Base-by-base conservation (phyloP, 2,797 vertebrate genomes). In the Antennarius maculatus region DNA sequence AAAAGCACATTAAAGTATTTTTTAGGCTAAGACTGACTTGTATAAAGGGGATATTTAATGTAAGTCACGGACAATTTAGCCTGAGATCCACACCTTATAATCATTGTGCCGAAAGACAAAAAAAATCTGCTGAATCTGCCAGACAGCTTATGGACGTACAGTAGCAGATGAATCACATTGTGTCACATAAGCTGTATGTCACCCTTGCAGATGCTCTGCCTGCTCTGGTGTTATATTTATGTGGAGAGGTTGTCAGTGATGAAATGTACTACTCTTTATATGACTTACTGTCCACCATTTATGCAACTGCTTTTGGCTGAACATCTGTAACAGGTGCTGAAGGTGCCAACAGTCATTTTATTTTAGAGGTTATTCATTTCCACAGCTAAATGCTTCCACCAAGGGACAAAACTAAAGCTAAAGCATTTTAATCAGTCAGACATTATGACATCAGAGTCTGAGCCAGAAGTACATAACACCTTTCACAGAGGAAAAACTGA, bases 121-220 rank as follows among this genome's bases (percentile, higher is more conserved):
- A 39, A 67, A 56, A 23, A 23, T 23, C 23, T 23, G 39, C 41
- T 12, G n/a, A 64, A 86, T 84, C 84, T 88, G 86, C 71, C 82
- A 85, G 85, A 89, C 70, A 86, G 87, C 75, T 89, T 87, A 89
- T 66, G 52, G 79, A 91, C 79, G 79, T 73, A 87, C 86, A 79
- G 88, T 89, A 91, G 91, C 87, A 68, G 77, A 90, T 88, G 79
- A 86, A 86, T 89, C 69, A 80, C 41, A 3, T 48, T 28, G 77
- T 88, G 81, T 89, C 80, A 60, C 69, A 69, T 66, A 85, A 84
- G 79, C 41, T 13, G 41, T 18, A 39, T 39, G 86, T 89, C 85
- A 86, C 80, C 70, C 73, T 73, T 43, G 50, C 76, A 82, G 67
- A 80, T 76, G 55, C 58, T 45, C 62, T 85, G 89, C 84, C 75